Conservation (phyloP, 2,113 vertebrate genomes). For the Halcyon senegalensis region DNA sequence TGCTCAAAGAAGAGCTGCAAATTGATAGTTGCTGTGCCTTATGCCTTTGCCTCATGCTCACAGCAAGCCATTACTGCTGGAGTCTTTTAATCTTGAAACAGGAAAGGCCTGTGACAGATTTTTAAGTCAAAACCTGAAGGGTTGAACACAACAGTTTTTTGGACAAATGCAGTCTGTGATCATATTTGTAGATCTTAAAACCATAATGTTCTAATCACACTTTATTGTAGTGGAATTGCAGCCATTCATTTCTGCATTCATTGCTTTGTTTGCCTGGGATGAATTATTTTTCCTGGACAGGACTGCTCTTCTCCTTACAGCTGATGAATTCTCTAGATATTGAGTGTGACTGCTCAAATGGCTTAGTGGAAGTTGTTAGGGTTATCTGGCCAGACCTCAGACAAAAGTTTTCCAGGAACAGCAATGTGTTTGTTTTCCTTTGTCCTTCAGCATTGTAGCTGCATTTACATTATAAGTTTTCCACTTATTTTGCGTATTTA, state of each 20-base stretch:
- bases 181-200: not conserved
- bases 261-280: not conserved
- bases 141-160: not conserved
- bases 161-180: not conserved
- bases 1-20: not conserved
- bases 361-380: not conserved
- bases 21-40: not conserved
- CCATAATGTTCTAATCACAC: not conserved
- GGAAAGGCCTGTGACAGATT: not conserved
- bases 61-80: rapidly evolving
- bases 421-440: not conserved
- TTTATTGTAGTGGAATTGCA: not conserved
- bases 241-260: not conserved
- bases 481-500: not conserved
- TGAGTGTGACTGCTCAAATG: not conserved
- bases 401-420: not conserved
- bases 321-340: not conserved
- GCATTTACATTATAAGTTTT: not conserved
- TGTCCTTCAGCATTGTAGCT: not conserved
- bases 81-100: not conserved
- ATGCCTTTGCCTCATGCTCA: not conserved
- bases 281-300: not conserved
- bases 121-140: not conserved
- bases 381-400: not conserved
- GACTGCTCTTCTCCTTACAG: not conserved